Evolutionary conservation across 2,797 vertebrate genomes (phyloP), one percentile per base, ranked within the genome.

Genomic region (Chelon auratus): DNA sequence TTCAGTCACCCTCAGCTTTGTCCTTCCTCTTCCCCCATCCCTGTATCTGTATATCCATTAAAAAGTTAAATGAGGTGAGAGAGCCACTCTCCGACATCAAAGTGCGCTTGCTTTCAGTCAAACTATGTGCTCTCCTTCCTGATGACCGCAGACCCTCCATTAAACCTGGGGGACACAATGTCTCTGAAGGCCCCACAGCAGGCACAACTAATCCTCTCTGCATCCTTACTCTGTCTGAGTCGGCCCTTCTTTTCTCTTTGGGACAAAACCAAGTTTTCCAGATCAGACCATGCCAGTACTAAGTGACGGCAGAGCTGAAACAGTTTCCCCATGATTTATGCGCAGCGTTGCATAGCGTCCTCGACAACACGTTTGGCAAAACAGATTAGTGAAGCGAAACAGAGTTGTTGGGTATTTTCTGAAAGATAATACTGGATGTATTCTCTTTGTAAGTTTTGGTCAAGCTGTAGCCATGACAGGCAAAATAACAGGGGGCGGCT

Each of bases 21-120:
- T 61, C 54, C 3, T 13, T 33, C 51, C 51, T 9, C 2, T 13
- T 30, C 62, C 22, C 39, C n/a, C 45, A 36, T 62, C 33, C 40
- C 20, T 13, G 24, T 14, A 12, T 1, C 40, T 52, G 47, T 58
- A 7, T 48, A 69, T 52, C 57, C 33, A 42, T 24, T 55, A 20
- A 26, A 48, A 67, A 59, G 73, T 73, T n/a, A 84, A 78, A 70
- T n/a, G 67, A 77, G 61, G 78, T 79, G 73, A 65, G 43, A 45
- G 57, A 77, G 79, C 39, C 12, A 9, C 65, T 68, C n/a, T 60
- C 48, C 20, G 59, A 75, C 83, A 79, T 88, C 83, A 91, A 90
- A 88, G 76, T 11, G 1, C 48, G 39, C 26, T 42, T 81, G 75
- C 64, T 65, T 63, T 76, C 61, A 53, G 62, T 77, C 45, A 47